Evolutionary conservation across 2,113 vertebrate species (phyloP), one percentile per base, ranked within the genome.

Genomic region (Microtus ochrogaster): DNA sequence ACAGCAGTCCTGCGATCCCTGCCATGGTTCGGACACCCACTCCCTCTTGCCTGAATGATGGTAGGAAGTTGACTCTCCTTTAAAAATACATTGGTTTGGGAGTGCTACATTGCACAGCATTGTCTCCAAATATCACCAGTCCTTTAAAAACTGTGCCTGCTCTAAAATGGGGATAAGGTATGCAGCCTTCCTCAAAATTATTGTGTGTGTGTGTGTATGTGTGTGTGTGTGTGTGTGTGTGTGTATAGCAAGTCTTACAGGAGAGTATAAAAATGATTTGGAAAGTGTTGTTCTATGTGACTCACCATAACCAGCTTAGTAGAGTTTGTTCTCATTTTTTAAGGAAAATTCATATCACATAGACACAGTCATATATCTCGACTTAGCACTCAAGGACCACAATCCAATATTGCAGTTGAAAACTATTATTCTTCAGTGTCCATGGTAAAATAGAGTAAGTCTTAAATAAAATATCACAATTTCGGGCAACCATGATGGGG

Each of bases 291-390:
- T 72, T 96, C 58, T 91, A 7, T 47, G 21, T 92, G 86, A 92
- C 78, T 97, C 90, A 95, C 36, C 36, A 65, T 58, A 47, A 55
- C 7, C n/a, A 78, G 52, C 33, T 81, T 72, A 79, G 49, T 33
- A 79, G 72, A 61, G 41, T 95, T 76, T 83, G 17, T 93, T 95
- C 78, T 94, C 28, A 49, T 17, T 92, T 91, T 92, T n/a, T 88
- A 44, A 68, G 63, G 61, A 63, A 91, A 96, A 94, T 96, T 92
- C 85, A 74, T 92, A 44, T 89, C 94, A 86, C 21, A 41, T 1
- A 93, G 76, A 94, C 36, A 74, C 10, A 88, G 92, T 92, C 65
- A 74, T 65, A 94, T 76, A 92, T 91, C 68, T 91, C 49, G 2
- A 58, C 33, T 95, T 94, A 87, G 28, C 65, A 36, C 4, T 85